These are phyloP conservation scores for Gonocerus acuteangulatus DNA, from an alignment of 2,888 invertebrate species.

Conservation along the genomic window DNA sequence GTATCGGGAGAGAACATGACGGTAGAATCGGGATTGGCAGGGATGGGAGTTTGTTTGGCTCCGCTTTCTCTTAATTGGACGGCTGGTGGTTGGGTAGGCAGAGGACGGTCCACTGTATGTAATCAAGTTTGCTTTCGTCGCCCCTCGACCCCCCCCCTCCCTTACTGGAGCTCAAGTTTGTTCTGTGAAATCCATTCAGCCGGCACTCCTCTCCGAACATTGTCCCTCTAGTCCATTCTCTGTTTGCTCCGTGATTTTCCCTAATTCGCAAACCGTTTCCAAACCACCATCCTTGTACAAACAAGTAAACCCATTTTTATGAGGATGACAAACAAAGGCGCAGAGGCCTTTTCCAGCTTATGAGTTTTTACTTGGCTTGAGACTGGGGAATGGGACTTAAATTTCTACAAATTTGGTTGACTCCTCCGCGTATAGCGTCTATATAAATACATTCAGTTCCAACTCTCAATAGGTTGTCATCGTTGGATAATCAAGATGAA, in stretches of 20 bases:
- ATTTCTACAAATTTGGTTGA: too few relatives aligned
- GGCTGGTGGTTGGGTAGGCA: background rate
- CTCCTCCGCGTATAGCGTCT: too few relatives aligned
- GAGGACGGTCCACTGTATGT: background rate
- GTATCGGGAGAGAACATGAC: background rate
- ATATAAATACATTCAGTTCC: too few relatives aligned
- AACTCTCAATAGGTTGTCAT: too few relatives aligned
- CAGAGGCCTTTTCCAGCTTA: slow-evolving; percentile 4
- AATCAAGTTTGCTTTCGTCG: background rate
- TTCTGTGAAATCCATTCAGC: slow-evolving; percentile 16
- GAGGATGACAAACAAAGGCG: slow-evolving; percentile 12
- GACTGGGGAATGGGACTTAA: background rate
- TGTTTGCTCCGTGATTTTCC: slow-evolving; percentile 24
- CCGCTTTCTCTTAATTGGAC: slow-evolving; percentile 21
- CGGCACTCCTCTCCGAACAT: background rate
- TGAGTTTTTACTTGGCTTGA: slow-evolving; percentile 3
- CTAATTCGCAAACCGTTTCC: slow-evolving; percentile 25
- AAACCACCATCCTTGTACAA: slow-evolving; percentile 19
- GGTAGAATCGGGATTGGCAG: background rate
- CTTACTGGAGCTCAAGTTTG: slow-evolving; percentile 3
- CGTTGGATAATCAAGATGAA: too few relatives aligned
- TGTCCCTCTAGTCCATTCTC: slow-evolving; percentile 2
- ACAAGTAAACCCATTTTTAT: slow-evolving; percentile 21
- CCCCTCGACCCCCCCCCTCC: background rate
- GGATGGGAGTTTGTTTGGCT: slow-evolving; percentile 14